Conservation (phyloP, 2,888 invertebrate genomes). For the Scaptomyza tumidula region DNA sequence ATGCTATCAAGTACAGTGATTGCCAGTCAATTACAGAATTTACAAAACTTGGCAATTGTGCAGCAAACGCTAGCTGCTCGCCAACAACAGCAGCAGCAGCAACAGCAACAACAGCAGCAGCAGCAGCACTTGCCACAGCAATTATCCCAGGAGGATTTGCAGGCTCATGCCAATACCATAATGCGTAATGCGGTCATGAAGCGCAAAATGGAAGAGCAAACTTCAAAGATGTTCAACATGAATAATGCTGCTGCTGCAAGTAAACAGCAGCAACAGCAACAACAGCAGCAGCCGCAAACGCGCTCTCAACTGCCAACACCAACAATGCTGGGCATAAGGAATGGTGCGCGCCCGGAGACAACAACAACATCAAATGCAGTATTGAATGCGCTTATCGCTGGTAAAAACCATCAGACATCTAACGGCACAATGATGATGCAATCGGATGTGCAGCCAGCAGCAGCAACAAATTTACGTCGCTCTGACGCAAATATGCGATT, state of each 20-base stretch:
- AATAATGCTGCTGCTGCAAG: slow-evolving; percentile 54
- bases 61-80: slow-evolving; percentile 81
- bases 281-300: slow-evolving; percentile 47
- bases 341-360: slow-evolving; percentile 37
- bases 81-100: slow-evolving; percentile 69
- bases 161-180: slow-evolving; percentile 82
- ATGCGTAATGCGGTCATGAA: slow-evolving; percentile 84
- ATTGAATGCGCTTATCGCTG: slow-evolving; percentile 62
- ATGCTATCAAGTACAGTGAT: slow-evolving; percentile 79
- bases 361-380: slow-evolving; percentile 53
- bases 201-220: slow-evolving; percentile 82
- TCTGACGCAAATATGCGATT: slow-evolving; percentile 44
- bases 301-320: slow-evolving; percentile 39
- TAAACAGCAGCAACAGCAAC: slow-evolving; percentile 54
- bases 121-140: slow-evolving; percentile 26
- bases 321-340: slow-evolving; percentile 34
- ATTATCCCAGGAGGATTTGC: slow-evolving; percentile 81
- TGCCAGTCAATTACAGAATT: slow-evolving; percentile 82
- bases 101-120: slow-evolving; percentile 44
- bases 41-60: slow-evolving; percentile 81
- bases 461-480: slow-evolving; percentile 35
- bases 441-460: slow-evolving; percentile 44
- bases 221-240: slow-evolving; percentile 77
- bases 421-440: slow-evolving; percentile 27
- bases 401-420: slow-evolving; percentile 41